Evolutionary conservation across 1,140 invertebrate genomes (phyloP).

Genomic region (Sitobion miscanthi): DNA sequence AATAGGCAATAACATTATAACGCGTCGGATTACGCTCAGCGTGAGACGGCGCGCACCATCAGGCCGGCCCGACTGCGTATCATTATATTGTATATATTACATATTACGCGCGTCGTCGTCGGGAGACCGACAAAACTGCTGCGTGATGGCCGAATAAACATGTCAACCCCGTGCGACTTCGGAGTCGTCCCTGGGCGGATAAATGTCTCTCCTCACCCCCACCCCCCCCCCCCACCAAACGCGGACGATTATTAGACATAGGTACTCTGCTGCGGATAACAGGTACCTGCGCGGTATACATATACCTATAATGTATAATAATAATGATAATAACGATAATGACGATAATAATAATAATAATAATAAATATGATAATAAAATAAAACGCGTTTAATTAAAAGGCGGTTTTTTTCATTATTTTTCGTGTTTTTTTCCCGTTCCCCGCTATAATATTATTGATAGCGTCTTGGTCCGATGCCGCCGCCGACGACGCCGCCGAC

Average conservation of each 20-base stretch:
- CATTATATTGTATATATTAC: no score
- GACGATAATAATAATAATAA: neutral
- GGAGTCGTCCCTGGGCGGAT: neutral
- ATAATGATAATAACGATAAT: neutral
- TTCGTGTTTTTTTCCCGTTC: neutral
- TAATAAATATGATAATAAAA: slow-evolving; percentile 30
- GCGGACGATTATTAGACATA: neutral
- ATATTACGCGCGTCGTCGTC: neutral
- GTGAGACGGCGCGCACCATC: slow-evolving; percentile 18
- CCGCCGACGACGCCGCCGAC: slow-evolving; percentile 1
- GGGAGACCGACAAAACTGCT: slow-evolving; percentile 15
- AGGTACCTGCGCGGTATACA: no score
- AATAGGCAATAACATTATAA: slow-evolving; percentile 37
- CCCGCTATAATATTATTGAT: neutral
- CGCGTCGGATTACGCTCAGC: slow-evolving; percentile 45
- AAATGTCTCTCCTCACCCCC: neutral
- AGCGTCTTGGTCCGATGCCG: neutral
- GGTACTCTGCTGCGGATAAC: no score
- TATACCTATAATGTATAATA: neutral
- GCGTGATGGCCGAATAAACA: slow-evolving; percentile 41
- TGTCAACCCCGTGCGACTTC: slow-evolving; percentile 16
- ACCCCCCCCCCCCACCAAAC: fast-evolving
- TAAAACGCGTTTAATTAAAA: slow-evolving; percentile 52
- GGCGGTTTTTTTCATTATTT: slow-evolving; percentile 17
- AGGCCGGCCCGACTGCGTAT: no score